Percentiles rank a stretch among this genome's conserved stretches.
Evolutionary conservation across 2,888 invertebrate species (phyloP).

Genomic region (Ectobius pallidus): DNA sequence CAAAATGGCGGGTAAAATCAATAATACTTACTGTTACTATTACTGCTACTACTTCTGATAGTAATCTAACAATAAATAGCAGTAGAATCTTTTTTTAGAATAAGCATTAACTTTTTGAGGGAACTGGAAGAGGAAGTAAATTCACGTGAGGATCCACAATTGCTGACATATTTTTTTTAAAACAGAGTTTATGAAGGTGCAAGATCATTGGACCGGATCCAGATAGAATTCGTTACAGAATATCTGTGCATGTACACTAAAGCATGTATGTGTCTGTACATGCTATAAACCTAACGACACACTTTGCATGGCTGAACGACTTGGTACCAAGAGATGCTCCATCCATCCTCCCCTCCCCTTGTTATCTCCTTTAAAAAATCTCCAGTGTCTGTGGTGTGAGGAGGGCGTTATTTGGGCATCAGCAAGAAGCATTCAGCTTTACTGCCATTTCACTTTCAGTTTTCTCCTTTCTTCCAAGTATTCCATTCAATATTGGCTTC

Average conservation of each 20-base stretch:
- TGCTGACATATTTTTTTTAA: too few species aligned
- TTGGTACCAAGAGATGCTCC: not conserved
- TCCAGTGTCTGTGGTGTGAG: not conserved
- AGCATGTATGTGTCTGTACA: not conserved
- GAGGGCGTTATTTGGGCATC: not conserved
- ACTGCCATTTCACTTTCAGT: not conserved
- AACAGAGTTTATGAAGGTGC: not conserved
- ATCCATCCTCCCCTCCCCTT: not conserved
- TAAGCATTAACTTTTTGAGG: too few species aligned
- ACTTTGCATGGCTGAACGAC: not conserved
- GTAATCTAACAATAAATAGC: constrained; percentile 11
- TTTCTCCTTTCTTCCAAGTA: not conserved
- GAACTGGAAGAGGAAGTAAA: too few species aligned
- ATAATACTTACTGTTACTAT: too few species aligned
- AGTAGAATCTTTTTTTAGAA: too few species aligned
- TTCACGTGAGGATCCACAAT: too few species aligned
- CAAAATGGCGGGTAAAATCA: too few species aligned
- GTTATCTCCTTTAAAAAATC: not conserved
- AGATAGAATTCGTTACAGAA: not conserved
- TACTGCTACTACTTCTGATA: too few species aligned
- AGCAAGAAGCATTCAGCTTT: not conserved
- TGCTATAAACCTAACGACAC: constrained; percentile 5
- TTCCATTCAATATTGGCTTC: too few species aligned
- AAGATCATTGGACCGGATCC: not conserved
- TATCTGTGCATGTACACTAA: not conserved